Evolutionary conservation across 2,888 invertebrate species (phyloP).

Genomic region (Neoscelio sp.): DNA sequence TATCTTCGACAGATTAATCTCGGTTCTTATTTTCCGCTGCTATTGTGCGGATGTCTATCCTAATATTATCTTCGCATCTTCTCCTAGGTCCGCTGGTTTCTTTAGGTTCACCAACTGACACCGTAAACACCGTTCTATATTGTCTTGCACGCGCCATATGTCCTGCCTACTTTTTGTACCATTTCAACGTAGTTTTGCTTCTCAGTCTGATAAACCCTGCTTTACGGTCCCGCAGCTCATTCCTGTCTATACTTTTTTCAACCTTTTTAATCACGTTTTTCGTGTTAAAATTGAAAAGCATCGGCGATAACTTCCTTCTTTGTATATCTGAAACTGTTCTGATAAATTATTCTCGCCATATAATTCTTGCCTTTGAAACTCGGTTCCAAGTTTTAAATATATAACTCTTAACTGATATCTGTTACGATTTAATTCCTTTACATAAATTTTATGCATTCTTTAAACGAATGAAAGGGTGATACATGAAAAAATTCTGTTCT

Average conservation of each 20-base stretch:
- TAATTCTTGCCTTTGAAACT: slow-evolving; percentile 17
- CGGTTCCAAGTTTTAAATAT: slow-evolving; percentile 8
- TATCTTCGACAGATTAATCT: slow-evolving; percentile 30
- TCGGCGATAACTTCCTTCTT: slow-evolving; percentile 15
- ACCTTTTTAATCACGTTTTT: slow-evolving; percentile 21
- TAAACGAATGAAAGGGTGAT: neutral
- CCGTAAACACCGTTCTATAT: slow-evolving; percentile 20
- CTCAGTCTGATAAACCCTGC: slow-evolving; percentile 33
- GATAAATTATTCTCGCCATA: slow-evolving; percentile 19
- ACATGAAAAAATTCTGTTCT: slow-evolving; percentile 9
- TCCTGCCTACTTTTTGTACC: slow-evolving; percentile 19
- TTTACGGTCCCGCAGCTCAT: slow-evolving; percentile 32
- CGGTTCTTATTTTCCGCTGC: slow-evolving; percentile 17
- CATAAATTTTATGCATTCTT: slow-evolving; percentile 21
- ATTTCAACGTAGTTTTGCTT: slow-evolving; percentile 27
- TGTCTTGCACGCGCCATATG: slow-evolving; percentile 50
- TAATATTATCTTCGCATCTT: slow-evolving; percentile 41
- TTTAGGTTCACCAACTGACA: slow-evolving; percentile 40
- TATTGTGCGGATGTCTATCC: slow-evolving; percentile 34
- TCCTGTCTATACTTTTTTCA: neutral
- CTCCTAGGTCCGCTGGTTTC: slow-evolving; percentile 24
- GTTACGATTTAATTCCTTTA: slow-evolving; percentile 8
- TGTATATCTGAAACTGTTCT: neutral
- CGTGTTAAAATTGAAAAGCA: slow-evolving; percentile 6
- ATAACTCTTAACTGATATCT: neutral